phyloP scores from a whole-genome alignment of 2,888 invertebrate species.

The Lithophane socia region DNA sequence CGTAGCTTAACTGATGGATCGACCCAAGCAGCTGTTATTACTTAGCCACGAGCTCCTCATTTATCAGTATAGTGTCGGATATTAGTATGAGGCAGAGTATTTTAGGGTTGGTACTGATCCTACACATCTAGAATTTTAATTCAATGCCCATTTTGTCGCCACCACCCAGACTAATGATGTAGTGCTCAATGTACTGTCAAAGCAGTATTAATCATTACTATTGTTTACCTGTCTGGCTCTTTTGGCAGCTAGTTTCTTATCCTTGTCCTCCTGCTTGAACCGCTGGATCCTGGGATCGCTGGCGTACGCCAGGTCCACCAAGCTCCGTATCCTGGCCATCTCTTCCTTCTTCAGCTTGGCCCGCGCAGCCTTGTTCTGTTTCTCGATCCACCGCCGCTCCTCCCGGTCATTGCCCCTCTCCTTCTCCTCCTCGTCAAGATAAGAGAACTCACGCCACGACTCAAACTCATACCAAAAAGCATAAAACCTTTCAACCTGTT shows the following conservation, averaged over 20 bases:
- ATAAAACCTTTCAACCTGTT: conserved; percentile 98
- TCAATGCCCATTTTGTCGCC: no score
- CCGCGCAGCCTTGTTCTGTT: conserved; percentile 98
- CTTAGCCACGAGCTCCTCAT: no score
- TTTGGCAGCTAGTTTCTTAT: conserved; percentile 96
- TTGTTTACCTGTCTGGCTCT: conserved; percentile 93
- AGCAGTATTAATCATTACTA: neutral
- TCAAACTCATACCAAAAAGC: conserved; percentile 99
- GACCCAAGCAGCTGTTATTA: no score
- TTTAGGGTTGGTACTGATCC: neutral
- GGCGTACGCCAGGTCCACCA: conserved; percentile 98
- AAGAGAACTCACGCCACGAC: conserved; percentile 99
- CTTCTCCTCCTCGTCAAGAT: conserved; percentile 99
- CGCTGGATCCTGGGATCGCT: conserved; percentile 98
- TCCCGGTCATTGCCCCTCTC: conserved; percentile 99
- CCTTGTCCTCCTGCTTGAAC: conserved; percentile 98
- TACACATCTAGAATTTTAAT: no score
- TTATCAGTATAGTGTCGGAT: neutral
- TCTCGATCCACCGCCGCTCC: conserved; percentile 99
- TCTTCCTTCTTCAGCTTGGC: conserved; percentile 99
- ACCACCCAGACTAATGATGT: neutral
- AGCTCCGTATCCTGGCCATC: conserved; percentile 96
- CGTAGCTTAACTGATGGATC: no score
- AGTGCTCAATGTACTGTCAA: neutral
- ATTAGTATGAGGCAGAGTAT: neutral